These are phyloP conservation scores for Eilema sororculum DNA, from an alignment of 2,888 invertebrate genomes.

Conservation along the genomic window DNA sequence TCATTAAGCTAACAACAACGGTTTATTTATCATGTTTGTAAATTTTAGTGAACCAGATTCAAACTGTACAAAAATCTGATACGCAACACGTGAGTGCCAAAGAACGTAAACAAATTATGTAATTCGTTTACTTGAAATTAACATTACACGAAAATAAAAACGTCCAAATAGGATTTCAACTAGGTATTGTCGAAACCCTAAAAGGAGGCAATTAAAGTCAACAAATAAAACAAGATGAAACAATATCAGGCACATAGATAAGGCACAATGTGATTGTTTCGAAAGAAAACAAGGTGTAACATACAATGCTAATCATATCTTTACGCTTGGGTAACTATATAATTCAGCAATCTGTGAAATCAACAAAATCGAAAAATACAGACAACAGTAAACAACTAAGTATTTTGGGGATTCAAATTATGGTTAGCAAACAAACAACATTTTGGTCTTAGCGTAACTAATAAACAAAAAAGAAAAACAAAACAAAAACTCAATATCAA, in stretches of 20 bases:
- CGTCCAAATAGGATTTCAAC: conserved; percentile 63
- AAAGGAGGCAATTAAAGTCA: conserved; percentile 59
- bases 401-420: background rate
- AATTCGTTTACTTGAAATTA: conserved; percentile 2
- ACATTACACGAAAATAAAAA: conserved; percentile 30
- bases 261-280: conserved; percentile 78
- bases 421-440: background rate
- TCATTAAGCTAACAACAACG: conserved; percentile 54
- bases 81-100: background rate
- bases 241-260: conserved; percentile 75
- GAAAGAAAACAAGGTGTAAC: conserved; percentile 32
- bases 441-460: background rate
- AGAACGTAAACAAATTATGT: too few relatives aligned
- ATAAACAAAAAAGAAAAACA: background rate
- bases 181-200: conserved; percentile 60
- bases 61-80: background rate
- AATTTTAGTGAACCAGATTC: background rate
- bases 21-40: conserved; percentile 5
- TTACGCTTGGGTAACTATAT: background rate
- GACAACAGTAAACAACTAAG: conserved; percentile 51
- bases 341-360: conserved; percentile 3
- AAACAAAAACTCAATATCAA: conserved; percentile 22
- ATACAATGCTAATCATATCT: conserved; percentile 12
- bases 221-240: conserved; percentile 55
- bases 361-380: conserved; percentile 57